A percentile compares a stretch with the other conserved stretches of the same genome.
Conservation (phyloP, 2,797 vertebrate genomes). For the Gambelia wislizenii region DNA sequence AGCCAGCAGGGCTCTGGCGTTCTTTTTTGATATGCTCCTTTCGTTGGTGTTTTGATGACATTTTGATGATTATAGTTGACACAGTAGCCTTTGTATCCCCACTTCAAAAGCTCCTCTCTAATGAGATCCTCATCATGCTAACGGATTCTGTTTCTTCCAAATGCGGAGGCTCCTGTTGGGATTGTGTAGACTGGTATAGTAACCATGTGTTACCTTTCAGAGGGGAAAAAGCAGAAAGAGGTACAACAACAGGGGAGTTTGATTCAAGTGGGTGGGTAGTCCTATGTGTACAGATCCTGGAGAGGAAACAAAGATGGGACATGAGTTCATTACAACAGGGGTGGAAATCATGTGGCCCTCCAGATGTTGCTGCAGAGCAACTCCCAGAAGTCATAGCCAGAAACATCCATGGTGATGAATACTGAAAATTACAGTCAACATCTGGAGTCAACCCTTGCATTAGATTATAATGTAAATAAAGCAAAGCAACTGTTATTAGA, state of each 20-base stretch:
- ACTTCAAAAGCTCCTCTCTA: neutral
- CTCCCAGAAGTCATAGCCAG: too few species aligned
- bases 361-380: too few species aligned
- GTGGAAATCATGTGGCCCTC: too few species aligned
- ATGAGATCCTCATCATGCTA: neutral
- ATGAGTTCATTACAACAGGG: too few species aligned
- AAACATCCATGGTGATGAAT: too few species aligned
- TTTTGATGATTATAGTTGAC: conserved; percentile 1
- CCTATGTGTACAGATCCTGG: neutral
- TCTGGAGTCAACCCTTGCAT: neutral
- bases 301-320: neutral
- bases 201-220: neutral
- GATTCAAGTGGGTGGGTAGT: neutral
- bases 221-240: neutral
- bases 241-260: neutral
- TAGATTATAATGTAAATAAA: too few species aligned
- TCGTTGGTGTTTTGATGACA: neutral
- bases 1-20: neutral
- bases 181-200: neutral
- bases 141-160: neutral
- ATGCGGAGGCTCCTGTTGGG: neutral
- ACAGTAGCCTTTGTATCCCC: neutral
- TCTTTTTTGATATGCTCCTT: neutral
- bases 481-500: neutral
- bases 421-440: too few species aligned